Conservation (phyloP, 2,888 invertebrate genomes). For the Lamproptera curius region DNA sequence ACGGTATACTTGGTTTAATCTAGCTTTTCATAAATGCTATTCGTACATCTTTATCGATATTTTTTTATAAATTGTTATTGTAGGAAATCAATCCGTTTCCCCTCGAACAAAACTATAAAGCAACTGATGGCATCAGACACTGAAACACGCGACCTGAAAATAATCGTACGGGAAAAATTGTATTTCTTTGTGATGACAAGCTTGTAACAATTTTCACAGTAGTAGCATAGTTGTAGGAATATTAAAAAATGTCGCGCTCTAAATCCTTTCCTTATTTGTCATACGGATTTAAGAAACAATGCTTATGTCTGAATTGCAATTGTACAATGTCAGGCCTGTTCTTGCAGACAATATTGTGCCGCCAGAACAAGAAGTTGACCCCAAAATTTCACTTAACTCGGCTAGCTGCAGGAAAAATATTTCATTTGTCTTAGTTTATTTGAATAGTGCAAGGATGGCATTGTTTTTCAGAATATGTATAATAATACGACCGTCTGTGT, state of each 20-base stretch:
- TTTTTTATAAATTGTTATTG: constrained; percentile 48
- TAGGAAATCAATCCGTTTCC: constrained; percentile 38
- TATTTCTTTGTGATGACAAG: constrained; percentile 20
- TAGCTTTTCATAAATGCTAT: constrained; percentile 33
- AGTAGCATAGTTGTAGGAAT: too few species aligned
- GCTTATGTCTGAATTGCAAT: constrained; percentile 13
- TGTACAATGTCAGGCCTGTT: constrained; percentile 30
- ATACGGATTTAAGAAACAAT: constrained; percentile 6
- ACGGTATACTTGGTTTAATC: not conserved
- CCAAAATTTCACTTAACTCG: constrained; percentile 36
- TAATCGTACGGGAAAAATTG: constrained; percentile 33
- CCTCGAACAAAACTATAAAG: constrained; percentile 38
- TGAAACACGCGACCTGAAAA: constrained; percentile 33
- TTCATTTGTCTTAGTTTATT: constrained; percentile 66
- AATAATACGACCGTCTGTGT: constrained; percentile 64
- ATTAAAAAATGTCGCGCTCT: constrained; percentile 5
- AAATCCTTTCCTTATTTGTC: not conserved
- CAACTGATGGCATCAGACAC: constrained; percentile 45
- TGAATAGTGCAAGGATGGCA: constrained; percentile 63
- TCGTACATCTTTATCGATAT: constrained; percentile 33
- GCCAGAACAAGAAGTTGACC: constrained; percentile 28
- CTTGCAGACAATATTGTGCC: constrained; percentile 17
- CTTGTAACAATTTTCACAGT: constrained; percentile 13
- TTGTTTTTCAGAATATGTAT: constrained; percentile 75
- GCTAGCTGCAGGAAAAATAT: constrained; percentile 46